Percentiles rank a stretch among this genome's conserved stretches.
Evolutionary conservation across 2,888 invertebrate genomes (phyloP).

Genomic region (Pasiphila rectangulata): DNA sequence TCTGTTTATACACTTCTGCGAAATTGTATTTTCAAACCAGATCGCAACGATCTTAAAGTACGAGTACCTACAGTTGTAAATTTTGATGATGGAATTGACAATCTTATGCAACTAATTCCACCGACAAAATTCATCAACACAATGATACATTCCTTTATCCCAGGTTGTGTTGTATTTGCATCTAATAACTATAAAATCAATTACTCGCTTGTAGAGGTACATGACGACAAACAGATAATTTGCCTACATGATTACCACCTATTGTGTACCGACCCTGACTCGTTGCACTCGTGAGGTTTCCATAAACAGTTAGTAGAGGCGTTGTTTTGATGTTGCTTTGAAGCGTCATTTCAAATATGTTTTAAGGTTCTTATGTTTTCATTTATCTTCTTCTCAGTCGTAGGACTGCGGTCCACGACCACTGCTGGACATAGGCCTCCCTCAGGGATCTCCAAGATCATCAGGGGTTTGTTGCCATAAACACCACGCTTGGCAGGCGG

Average conservation of each 20-base stretch:
- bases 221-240: constrained; percentile 38
- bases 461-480: no score
- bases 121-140: background rate
- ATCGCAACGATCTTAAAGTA: no score
- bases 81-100: no score
- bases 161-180: constrained; percentile 4
- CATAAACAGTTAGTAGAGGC: constrained; percentile 32
- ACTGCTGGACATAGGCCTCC: no score
- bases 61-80: no score
- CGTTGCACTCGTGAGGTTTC: constrained; percentile 39
- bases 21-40: no score
- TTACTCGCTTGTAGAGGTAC: constrained; percentile 6
- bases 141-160: background rate
- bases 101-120: background rate
- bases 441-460: no score
- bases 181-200: constrained; percentile 11
- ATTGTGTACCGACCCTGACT: constrained; percentile 51
- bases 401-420: no score
- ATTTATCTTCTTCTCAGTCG: background rate
- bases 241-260: constrained; percentile 45
- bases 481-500: no score
- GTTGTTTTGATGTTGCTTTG: background rate
- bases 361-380: background rate
- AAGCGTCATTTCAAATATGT: constrained; percentile 11
- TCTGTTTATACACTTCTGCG: no score